Conservation (phyloP, 2,113 vertebrate species). For the Aphyosemion australe region DNA sequence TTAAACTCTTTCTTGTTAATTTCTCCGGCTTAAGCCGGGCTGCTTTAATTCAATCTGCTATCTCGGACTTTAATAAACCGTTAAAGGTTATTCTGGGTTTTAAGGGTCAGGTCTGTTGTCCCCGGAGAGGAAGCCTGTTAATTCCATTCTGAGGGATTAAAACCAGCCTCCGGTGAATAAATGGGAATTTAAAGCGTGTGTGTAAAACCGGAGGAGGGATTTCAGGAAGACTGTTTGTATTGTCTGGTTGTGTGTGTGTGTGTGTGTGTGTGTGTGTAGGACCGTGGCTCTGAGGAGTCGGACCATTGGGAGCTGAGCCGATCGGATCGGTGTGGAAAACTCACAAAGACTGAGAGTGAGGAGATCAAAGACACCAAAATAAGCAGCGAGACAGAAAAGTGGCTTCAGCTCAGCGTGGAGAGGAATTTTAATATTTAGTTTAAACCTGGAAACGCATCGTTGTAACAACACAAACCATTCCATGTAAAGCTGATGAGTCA, state of each 20-base stretch:
- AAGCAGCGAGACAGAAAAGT: not conserved
- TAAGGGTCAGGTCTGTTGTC: constrained; percentile 58
- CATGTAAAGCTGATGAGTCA: too few relatives aligned
- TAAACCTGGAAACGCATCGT: too few relatives aligned
- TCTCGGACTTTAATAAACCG: constrained; percentile 64
- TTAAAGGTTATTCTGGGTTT: constrained; percentile 66
- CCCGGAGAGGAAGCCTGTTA: constrained; percentile 58
- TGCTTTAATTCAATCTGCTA: constrained; percentile 67
- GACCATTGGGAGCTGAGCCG: constrained; percentile 34
- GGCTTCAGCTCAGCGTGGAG: too few relatives aligned
- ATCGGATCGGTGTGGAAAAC: constrained; percentile 25
- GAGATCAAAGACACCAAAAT: constrained; percentile 18
- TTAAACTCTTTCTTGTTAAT: constrained; percentile 49
- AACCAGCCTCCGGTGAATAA: constrained; percentile 50
- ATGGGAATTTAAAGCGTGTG: constrained; percentile 32
- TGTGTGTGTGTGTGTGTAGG: not conserved
- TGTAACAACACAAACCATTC: too few relatives aligned
- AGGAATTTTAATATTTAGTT: not conserved
- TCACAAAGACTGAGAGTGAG: constrained; percentile 15
- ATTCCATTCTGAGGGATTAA: constrained; percentile 73
- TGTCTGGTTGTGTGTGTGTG: constrained; percentile 6
- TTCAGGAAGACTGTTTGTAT: constrained; percentile 5
- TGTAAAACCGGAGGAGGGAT: constrained; percentile 2
- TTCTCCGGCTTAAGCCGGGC: constrained; percentile 45
- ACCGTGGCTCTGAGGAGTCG: not conserved